Evolutionary conservation across 2,113 vertebrate species (phyloP).

Genomic region (Rhegmatorhina hoffmannsi): DNA sequence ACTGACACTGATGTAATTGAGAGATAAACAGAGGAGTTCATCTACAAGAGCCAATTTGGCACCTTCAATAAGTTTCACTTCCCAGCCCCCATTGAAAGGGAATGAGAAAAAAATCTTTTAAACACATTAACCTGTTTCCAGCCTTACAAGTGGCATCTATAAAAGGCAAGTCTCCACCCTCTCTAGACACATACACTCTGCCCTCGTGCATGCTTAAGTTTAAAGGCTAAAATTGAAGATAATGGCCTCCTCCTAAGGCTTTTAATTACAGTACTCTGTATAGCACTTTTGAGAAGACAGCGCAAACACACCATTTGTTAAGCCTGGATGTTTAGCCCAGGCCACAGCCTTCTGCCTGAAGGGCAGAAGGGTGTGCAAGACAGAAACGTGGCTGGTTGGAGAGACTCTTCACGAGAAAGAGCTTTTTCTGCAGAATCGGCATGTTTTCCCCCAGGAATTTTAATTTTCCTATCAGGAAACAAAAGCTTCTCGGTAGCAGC

Average conservation of each 20-base stretch:
- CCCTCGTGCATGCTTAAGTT: background rate
- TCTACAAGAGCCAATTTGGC: slow-evolving; percentile 16
- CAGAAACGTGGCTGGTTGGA: background rate
- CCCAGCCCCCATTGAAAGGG: background rate
- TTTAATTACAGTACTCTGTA: background rate
- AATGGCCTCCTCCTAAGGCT: background rate
- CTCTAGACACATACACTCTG: background rate
- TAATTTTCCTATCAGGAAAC: slow-evolving; percentile 25
- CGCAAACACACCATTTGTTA: background rate
- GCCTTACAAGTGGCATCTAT: background rate
- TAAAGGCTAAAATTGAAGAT: slow-evolving; percentile 22
- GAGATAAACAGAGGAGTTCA: slow-evolving; percentile 36
- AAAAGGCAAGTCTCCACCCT: background rate
- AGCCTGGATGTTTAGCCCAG: background rate
- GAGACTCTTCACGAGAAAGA: background rate
- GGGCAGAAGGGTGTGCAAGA: background rate
- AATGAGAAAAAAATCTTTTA: background rate
- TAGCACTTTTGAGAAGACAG: background rate
- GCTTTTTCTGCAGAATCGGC: slow-evolving; percentile 6
- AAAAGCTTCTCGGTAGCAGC: slow-evolving; percentile 17
- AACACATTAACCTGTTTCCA: slow-evolving; percentile 24
- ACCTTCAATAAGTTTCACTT: background rate
- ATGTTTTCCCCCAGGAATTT: slow-evolving; percentile 11
- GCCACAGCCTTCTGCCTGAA: background rate
- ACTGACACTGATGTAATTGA: background rate